Base-by-base conservation (phyloP, 1,140 invertebrate genomes). In the Pseudomyrmex flavicornis region DNA sequence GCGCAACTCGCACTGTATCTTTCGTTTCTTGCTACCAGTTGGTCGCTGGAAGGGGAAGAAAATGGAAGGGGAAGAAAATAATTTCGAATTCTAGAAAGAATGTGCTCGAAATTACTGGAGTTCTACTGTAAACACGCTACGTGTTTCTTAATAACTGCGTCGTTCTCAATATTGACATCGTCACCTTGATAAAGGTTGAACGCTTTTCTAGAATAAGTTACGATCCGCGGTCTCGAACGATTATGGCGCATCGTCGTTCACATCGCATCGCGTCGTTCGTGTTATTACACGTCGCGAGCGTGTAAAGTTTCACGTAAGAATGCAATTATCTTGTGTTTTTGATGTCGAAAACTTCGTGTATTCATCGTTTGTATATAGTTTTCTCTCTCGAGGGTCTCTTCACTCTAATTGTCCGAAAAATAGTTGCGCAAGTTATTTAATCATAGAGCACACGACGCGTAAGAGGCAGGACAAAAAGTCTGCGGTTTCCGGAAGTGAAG, bases 381-480 rank as follows among this genome's bases (percentile, higher is more conserved):
- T 48, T 12, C 22, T 35, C 5, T 35, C 35, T 35, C 5, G 59
- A n/a, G n/a, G 22, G 20, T 4, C 22, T 46, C 12, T 35, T 12
- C 54, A 15, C 48, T 46, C 59, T 58, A 58, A 56, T 79, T 50
- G 12, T 63, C 2, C 17, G 13, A 74, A 73, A 63, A 82, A 82
- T 75, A 82, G 79, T 82, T 82, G 56, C 9, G 46, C 79, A 62
- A 82, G 79, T 82, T 82, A 82, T 82, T 82, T 82, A 75, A 82
- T 82, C 72, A 75, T 48, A 75, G 12, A 44, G 69, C 35, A 59
- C 22, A 70, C 8, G 65, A 10, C 52, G 46, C 46, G 46, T 46
- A 50, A 35, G 22, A n/a, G 58, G 22, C 7, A 50, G 4, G 15
- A 58, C n/a, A 13, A 63, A 17, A 17, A 74, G 63, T 35, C 15